These are phyloP conservation scores for Enteromius paludinosus DNA, from an alignment of 2,797 vertebrate genomes.

Conservation along the genomic window DNA sequence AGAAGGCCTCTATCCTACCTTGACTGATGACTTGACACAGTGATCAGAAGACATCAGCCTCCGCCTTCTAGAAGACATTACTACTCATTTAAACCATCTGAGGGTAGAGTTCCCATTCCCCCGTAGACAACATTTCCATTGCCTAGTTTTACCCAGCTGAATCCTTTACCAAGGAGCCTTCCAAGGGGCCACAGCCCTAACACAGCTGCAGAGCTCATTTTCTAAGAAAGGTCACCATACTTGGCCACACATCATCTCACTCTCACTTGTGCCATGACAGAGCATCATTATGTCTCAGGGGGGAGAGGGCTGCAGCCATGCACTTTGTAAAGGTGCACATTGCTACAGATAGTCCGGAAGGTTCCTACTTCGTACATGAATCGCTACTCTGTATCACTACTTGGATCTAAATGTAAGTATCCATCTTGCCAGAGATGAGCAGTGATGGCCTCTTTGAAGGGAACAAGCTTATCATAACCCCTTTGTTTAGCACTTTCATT, in stretches of 20 bases:
- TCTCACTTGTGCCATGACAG: background rate
- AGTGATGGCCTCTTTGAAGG: background rate
- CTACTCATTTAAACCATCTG: background rate
- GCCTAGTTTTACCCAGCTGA: background rate
- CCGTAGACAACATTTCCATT: no score
- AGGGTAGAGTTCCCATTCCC: background rate
- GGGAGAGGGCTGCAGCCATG: background rate
- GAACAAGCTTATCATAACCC: background rate
- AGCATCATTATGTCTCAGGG: background rate
- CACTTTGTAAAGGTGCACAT: background rate
- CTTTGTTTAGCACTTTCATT: background rate
- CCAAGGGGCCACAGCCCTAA: background rate
- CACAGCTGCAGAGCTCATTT: background rate
- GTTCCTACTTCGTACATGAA: background rate
- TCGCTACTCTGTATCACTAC: no score
- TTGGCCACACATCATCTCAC: no score
- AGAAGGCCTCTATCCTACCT: background rate
- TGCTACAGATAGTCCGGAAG: background rate
- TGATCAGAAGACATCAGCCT: no score
- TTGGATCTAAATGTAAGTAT: background rate
- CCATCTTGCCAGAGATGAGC: background rate
- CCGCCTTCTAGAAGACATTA: background rate
- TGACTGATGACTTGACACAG: no score
- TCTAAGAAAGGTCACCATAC: no score
- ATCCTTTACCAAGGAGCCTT: background rate